Conservation (phyloP, 2,888 invertebrate species). For the Arctia plantaginis region DNA sequence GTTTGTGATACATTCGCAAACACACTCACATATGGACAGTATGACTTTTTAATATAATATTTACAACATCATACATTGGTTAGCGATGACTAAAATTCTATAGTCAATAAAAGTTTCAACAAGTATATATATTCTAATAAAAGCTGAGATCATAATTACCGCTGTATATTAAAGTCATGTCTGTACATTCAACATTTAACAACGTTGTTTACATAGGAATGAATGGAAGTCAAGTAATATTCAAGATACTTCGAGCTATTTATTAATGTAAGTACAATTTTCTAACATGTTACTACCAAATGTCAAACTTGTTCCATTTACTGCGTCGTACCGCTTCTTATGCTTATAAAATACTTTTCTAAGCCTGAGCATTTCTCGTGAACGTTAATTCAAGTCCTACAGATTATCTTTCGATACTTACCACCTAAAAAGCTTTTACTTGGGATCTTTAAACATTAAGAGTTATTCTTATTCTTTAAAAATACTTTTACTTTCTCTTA, state of each 20-base stretch:
- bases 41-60: not conserved
- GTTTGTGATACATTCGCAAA: not conserved
- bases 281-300: too few species aligned
- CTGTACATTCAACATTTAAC: constrained; percentile 38
- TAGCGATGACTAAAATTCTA: not conserved
- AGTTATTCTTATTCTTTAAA: too few species aligned
- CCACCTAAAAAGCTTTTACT: not conserved
- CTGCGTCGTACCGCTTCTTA: too few species aligned
- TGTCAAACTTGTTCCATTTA: not conserved
- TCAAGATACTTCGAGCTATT: constrained; percentile 27
- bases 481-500: too few species aligned
- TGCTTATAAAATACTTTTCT: not conserved
- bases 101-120: constrained; percentile 9
- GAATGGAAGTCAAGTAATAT: constrained; percentile 34
- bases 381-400: not conserved
- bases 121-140: constrained; percentile 20
- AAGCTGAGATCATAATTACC: constrained; percentile 21
- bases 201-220: constrained; percentile 30
- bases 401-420: not conserved
- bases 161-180: constrained; percentile 34
- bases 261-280: constrained; percentile 18
- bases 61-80: not conserved
- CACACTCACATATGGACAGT: not conserved
- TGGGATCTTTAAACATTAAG: too few species aligned
- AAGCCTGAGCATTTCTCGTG: not conserved